Evolutionary conservation across 1,140 invertebrate genomes (phyloP).

Genomic region (Bombus cullumanus): DNA sequence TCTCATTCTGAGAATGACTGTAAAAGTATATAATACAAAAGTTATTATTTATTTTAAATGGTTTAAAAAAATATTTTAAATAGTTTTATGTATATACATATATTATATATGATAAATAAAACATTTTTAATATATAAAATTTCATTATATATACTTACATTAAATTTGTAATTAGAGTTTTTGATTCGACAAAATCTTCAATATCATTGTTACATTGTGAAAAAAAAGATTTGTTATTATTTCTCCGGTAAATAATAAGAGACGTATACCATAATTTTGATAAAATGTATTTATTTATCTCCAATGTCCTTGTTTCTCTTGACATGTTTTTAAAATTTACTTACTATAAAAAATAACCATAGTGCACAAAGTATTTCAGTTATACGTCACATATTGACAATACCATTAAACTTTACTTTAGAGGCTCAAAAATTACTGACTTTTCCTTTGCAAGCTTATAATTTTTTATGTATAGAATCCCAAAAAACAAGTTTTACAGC

Average conservation of each 20-base stretch:
- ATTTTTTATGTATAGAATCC: too few relatives aligned
- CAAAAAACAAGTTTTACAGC: too few relatives aligned
- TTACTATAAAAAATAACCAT: background rate
- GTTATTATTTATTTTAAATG: background rate
- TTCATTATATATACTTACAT: constrained; percentile 44
- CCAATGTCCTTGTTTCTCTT: constrained; percentile 9
- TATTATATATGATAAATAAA: background rate
- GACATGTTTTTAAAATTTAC: constrained; percentile 45
- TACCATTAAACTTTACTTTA: background rate
- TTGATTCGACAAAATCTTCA: constrained; percentile 37
- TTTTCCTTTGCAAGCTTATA: too few relatives aligned
- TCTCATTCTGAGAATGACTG: constrained; percentile 31
- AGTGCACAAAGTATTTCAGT: background rate
- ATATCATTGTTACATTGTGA: constrained; percentile 20
- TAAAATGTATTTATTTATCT: constrained; percentile 53
- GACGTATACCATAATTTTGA: constrained; percentile 64
- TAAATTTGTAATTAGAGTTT: constrained; percentile 29
- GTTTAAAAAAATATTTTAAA: background rate
- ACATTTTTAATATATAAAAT: background rate
- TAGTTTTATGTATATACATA: background rate
- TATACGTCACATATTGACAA: constrained; percentile 1
- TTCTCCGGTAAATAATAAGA: constrained; percentile 32
- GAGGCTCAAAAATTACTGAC: too few relatives aligned
- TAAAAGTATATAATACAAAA: background rate
- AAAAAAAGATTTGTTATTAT: constrained; percentile 3